These are phyloP conservation scores for Aplodontia rufa DNA, from an alignment of 2,113 vertebrate species.

Conservation along the genomic window DNA sequence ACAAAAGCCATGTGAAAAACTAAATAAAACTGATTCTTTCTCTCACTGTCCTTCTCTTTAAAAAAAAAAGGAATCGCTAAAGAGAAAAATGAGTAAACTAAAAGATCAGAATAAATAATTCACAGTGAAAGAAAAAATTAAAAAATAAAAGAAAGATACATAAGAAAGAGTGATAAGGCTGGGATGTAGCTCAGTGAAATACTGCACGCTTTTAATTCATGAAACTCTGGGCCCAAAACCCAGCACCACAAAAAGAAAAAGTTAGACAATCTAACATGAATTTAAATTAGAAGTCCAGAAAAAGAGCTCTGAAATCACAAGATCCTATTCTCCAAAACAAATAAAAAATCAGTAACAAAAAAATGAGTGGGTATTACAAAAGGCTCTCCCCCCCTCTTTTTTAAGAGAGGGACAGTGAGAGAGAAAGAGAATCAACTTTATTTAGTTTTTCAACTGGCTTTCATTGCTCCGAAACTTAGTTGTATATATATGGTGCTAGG, in stretches of 20 bases:
- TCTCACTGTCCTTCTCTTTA: too few relatives aligned
- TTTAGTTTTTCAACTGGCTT: too few relatives aligned
- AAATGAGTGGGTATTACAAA: background rate
- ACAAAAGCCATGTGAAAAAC: too few relatives aligned
- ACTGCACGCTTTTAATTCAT: background rate
- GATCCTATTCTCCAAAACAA: slow-evolving; percentile 2
- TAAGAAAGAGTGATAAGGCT: background rate
- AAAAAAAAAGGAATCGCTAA: background rate
- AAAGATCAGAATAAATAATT: slow-evolving; percentile 29
- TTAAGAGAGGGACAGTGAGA: too few relatives aligned
- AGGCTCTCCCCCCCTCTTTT: too few relatives aligned
- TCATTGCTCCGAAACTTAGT: too few relatives aligned
- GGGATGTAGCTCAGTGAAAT: background rate
- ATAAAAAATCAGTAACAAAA: slow-evolving; percentile 26
- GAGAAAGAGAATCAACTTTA: too few relatives aligned
- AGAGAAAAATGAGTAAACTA: background rate
- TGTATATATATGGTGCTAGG: too few relatives aligned
- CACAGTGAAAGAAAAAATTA: background rate
- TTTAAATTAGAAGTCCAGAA: background rate
- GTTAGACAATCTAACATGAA: background rate
- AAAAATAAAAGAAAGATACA: background rate
- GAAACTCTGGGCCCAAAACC: background rate
- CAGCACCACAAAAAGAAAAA: background rate
- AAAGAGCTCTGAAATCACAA: background rate
- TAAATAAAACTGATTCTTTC: too few relatives aligned